phyloP scores from a whole-genome alignment of 2,797 vertebrate genomes.

The Ciconia nigra region DNA sequence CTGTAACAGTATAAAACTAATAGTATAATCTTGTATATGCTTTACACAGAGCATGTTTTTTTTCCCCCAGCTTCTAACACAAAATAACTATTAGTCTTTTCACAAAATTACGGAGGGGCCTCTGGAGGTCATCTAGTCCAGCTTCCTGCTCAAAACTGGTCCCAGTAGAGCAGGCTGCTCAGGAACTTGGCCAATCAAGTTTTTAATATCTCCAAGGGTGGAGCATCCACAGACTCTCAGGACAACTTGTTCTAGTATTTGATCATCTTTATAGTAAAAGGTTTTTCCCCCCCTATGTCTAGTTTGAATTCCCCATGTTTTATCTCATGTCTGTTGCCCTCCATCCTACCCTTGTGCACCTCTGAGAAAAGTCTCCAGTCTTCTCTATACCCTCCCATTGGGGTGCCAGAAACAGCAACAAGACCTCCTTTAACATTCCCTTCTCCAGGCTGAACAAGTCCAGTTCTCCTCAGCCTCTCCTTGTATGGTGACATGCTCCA shows the following conservation, averaged over 20 bases:
- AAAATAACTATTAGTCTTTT: background rate
- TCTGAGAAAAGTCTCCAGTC: background rate
- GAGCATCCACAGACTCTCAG: background rate
- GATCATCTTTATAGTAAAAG: background rate
- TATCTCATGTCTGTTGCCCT: background rate
- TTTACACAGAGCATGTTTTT: background rate
- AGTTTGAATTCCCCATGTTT: background rate
- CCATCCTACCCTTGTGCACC: background rate
- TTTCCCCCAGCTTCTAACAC: background rate
- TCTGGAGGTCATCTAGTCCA: background rate
- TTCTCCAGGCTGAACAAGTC: background rate
- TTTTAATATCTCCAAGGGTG: background rate
- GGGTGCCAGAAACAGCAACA: background rate
- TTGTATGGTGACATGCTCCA: background rate
- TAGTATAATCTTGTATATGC: background rate
- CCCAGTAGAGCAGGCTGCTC: background rate
- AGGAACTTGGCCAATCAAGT: background rate
- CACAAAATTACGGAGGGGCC: background rate
- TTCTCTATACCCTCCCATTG: background rate
- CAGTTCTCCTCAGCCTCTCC: background rate
- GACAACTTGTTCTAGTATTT: background rate
- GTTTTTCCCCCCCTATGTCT: background rate
- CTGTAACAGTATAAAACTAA: background rate
- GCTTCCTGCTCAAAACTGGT: background rate
- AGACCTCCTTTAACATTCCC: background rate